Evolutionary conservation across 2,113 vertebrate genomes (phyloP).

Genomic region (Phaethon lepturus): DNA sequence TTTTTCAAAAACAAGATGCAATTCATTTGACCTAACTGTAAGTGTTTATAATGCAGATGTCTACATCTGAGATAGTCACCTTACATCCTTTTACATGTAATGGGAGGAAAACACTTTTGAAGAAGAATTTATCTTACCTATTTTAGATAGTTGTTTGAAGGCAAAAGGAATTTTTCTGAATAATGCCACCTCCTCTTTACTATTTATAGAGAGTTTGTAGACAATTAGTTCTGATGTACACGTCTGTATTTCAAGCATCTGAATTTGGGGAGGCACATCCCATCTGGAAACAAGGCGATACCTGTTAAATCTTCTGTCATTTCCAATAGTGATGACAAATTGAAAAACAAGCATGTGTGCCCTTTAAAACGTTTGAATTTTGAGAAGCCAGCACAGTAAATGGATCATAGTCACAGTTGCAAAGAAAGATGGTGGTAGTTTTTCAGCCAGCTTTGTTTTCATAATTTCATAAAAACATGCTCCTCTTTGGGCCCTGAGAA

Average conservation of each 20-base stretch:
- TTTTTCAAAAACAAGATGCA: background rate
- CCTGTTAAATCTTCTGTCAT: background rate
- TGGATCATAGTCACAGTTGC: background rate
- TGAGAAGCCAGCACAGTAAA: background rate
- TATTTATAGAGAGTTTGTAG: background rate
- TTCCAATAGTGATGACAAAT: background rate
- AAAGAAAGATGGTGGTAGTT: background rate
- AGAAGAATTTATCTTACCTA: background rate
- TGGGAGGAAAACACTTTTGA: background rate
- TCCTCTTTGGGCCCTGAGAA: background rate
- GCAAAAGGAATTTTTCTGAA: background rate
- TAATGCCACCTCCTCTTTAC: background rate
- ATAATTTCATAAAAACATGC: background rate
- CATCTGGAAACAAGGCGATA: background rate
- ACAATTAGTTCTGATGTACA: background rate
- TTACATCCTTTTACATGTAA: background rate
- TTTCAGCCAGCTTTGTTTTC: background rate
- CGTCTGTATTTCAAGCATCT: background rate
- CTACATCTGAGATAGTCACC: background rate
- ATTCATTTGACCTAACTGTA: background rate
- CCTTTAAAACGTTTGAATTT: background rate
- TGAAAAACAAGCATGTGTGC: background rate
- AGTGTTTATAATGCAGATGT: background rate
- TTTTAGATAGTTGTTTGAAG: background rate
- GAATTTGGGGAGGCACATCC: background rate